Conservation (phyloP, 92 coral and sea anemone species). For the Metridium senile region DNA sequence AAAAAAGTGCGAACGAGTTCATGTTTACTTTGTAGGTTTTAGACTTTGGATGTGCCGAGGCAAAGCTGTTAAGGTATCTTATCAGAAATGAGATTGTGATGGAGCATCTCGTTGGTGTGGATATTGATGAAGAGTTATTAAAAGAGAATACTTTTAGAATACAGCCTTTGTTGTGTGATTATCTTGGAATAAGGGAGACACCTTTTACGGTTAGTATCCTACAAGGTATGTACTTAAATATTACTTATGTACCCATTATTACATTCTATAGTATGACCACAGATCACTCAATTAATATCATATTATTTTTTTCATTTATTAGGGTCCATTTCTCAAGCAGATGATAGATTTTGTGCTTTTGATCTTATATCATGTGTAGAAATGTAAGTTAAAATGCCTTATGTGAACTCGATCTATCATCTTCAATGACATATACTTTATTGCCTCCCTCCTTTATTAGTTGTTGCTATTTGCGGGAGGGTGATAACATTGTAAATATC, state of each 20-base stretch:
- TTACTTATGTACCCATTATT: no score
- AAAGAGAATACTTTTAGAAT: constrained; percentile 66
- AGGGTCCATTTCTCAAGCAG: constrained; percentile 94
- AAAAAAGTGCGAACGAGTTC: no score
- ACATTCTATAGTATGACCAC: no score
- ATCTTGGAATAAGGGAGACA: constrained; percentile 69
- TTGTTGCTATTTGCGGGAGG: no score
- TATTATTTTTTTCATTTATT: no score
- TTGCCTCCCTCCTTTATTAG: no score
- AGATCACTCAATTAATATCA: no score
- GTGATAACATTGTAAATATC: no score
- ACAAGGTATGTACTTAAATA: constrained; percentile 61
- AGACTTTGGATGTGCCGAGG: constrained; percentile 98
- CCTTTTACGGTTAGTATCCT: constrained; percentile 87
- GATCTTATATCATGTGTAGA: constrained; percentile 96
- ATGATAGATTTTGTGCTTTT: constrained; percentile 84
- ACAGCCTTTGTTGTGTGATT: constrained; percentile 75
- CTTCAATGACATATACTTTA: no score
- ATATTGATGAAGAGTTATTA: constrained; percentile 72
- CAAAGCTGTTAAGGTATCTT: constrained; percentile 70
- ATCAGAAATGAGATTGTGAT: constrained; percentile 60
- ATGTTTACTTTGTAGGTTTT: constrained; percentile 65
- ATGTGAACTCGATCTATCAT: no score
- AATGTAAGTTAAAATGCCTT: constrained; percentile 89
- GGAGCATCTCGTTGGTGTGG: constrained; percentile 91